Evolutionary conservation across 2,888 invertebrate species (phyloP), one percentile per base, ranked within the genome.

Genomic region (Tinea pellionella): DNA sequence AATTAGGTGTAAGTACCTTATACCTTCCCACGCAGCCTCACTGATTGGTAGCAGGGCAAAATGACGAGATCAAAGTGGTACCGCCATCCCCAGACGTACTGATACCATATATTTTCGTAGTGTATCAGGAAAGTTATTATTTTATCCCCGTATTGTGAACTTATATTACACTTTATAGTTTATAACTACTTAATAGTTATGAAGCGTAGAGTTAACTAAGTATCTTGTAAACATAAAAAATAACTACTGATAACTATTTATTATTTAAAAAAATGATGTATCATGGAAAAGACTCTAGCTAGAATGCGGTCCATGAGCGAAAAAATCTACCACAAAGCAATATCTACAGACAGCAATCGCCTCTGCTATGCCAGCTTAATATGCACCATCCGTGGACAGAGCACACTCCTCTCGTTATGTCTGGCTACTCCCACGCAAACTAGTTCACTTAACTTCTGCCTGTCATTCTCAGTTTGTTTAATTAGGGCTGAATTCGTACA

Each of bases 21-120:
- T 32, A 19, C 30, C 57, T 32, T 57, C 57, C 57, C 57, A 57
- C 57, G 57, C 57, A 32, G 9, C 32, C 32, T 57, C 32, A 57
- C 32, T 57, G 57, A 57, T 57, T 57, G 57, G 32, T 57, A 57
- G 57, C 29, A 32, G 57, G 32, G 32, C 57, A 32, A 53, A 15
- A 57, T 13, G 57, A 32, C 32, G 57, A 57, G 32, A 57, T 57
- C 57, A 57, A 57, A 57, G 57, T 7, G 12, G 32, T 13, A 12
- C 57, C 57, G 57, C 32, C 57, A 7, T 15, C 4, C 30, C 2
- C 15, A 12, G 6, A 24, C 29, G 7, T 57, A 57, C 30, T 15
- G 57, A 13, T n/a, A 57, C 32, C 57, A 57, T 57, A 32, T 32
- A 19, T 30, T 55, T 19, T 18, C 32, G 4, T 15, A 30, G 30